Evolutionary conservation across 2,113 vertebrate genomes (phyloP).

Genomic region (Aphyosemion australe): DNA sequence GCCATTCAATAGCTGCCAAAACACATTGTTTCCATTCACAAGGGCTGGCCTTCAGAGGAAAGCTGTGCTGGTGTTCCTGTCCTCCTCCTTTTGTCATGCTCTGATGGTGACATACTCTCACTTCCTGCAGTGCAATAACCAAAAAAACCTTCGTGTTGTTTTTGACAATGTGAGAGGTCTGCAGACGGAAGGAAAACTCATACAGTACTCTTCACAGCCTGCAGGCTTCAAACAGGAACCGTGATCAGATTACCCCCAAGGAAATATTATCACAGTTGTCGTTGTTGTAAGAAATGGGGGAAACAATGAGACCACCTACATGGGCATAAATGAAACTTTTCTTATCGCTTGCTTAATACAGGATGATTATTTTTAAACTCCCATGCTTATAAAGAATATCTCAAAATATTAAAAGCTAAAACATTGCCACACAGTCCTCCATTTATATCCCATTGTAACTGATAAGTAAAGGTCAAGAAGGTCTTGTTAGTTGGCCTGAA

Average conservation of each 20-base stretch:
- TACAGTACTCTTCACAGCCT: slow-evolving; percentile 26
- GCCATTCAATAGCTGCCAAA: slow-evolving; percentile 24
- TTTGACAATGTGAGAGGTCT: slow-evolving; percentile 34
- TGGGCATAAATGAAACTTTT: slow-evolving; percentile 23
- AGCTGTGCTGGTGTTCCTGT: slow-evolving; percentile 44
- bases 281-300: slow-evolving; percentile 41
- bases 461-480: neutral
- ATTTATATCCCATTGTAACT: neutral
- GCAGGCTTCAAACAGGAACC: slow-evolving; percentile 31
- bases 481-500: neutral
- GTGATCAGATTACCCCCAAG: slow-evolving; percentile 29
- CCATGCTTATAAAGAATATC: slow-evolving; percentile 18
- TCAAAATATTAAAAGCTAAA: slow-evolving; percentile 16
- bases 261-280: slow-evolving; percentile 48
- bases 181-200: slow-evolving; percentile 29
- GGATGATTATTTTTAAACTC: slow-evolving; percentile 34
- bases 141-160: slow-evolving; percentile 40
- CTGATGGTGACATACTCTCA: slow-evolving; percentile 53
- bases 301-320: slow-evolving; percentile 32
- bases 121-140: slow-evolving; percentile 50
- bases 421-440: neutral
- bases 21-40: slow-evolving; percentile 52
- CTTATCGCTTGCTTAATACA: slow-evolving; percentile 17
- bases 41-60: slow-evolving; percentile 39
- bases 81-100: slow-evolving; percentile 50